phyloP scores from a whole-genome alignment of 2,888 invertebrate species.

The Alloscopus bannaensis region DNA sequence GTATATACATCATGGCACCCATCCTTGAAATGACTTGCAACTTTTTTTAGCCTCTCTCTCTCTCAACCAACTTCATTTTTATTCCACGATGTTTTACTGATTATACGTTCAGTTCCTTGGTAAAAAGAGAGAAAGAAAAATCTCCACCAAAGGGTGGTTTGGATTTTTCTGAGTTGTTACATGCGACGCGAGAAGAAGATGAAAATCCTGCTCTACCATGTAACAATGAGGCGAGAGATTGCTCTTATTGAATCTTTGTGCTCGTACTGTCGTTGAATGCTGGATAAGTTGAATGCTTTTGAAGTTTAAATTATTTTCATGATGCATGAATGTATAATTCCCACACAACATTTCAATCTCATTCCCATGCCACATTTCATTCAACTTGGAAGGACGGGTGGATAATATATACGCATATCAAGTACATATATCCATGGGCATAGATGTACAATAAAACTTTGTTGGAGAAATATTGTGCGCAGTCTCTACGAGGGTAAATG shows the following conservation, averaged over 20 bases:
- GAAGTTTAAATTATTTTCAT: not conserved
- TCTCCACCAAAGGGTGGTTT: constrained; percentile 60
- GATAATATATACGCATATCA: too few species aligned
- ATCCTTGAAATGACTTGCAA: constrained; percentile 74
- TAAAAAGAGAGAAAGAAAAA: constrained; percentile 29
- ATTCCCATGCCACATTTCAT: too few species aligned
- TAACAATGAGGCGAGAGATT: not conserved
- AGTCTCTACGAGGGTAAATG: too few species aligned
- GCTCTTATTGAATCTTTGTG: not conserved
- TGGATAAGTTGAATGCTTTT: not conserved
- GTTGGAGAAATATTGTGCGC: too few species aligned
- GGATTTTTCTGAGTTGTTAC: constrained; percentile 40
- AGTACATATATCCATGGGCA: too few species aligned
- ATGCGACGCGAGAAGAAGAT: constrained; percentile 22
- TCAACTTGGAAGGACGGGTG: too few species aligned
- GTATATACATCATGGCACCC: constrained; percentile 67
- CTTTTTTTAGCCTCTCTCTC: constrained; percentile 58
- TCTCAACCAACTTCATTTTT: constrained; percentile 44
- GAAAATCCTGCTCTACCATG: constrained; percentile 5
- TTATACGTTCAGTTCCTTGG: constrained; percentile 40
- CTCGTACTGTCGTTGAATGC: not conserved
- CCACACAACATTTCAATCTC: too few species aligned
- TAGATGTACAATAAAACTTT: too few species aligned
- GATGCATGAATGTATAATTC: not conserved
- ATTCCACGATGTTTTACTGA: constrained; percentile 60